phyloP scores from a whole-genome alignment of 2,797 vertebrate species.

The Sebastes hubbsi region DNA sequence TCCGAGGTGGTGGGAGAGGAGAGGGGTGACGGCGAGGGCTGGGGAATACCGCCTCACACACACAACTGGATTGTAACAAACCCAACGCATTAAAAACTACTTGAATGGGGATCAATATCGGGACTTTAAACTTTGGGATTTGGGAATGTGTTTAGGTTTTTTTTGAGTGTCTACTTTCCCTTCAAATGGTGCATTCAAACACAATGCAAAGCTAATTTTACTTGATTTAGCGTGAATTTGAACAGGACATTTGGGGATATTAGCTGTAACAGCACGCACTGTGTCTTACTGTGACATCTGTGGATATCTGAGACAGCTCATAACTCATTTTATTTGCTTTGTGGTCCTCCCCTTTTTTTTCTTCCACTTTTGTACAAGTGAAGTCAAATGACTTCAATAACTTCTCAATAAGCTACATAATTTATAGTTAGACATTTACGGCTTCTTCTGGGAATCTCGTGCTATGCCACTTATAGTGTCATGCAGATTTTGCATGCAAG shows the following conservation, averaged over 20 bases:
- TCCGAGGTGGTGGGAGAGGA: background rate
- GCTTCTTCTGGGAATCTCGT: background rate
- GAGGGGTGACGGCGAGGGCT: background rate
- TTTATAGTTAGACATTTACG: background rate
- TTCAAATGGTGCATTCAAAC: background rate
- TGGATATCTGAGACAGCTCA: background rate
- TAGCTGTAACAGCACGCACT: background rate
- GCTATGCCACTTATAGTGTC: background rate
- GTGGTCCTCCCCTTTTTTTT: too few relatives aligned
- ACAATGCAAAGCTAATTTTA: background rate
- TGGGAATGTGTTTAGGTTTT: background rate
- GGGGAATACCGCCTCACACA: conserved; percentile 16
- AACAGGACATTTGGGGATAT: background rate
- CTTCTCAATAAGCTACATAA: too few relatives aligned
- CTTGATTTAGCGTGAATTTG: background rate
- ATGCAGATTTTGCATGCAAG: background rate
- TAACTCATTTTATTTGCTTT: too few relatives aligned
- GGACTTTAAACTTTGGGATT: background rate
- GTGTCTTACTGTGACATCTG: background rate
- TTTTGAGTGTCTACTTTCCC: background rate
- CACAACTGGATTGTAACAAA: background rate
- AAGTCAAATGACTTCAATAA: too few relatives aligned
- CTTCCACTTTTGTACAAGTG: too few relatives aligned
- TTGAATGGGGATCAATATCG: background rate
- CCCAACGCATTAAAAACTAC: background rate